Evolutionary conservation across 2,797 vertebrate species (phyloP).

Genomic region (Rhodeus uyekii): DNA sequence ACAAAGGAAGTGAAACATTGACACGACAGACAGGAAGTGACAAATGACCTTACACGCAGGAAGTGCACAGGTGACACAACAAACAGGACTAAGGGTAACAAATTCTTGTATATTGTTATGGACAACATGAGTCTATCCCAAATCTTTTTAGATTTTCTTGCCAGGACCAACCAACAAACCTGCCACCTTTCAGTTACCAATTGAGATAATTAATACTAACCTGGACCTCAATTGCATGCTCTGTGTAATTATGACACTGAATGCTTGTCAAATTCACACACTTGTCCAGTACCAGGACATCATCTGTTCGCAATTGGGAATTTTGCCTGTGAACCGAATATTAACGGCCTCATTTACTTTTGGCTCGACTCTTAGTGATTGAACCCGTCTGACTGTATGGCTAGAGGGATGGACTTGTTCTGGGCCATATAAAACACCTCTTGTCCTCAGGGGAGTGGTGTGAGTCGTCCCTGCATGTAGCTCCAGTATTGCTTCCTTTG

Average conservation of each 20-base stretch:
- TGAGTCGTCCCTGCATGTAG: not conserved
- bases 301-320: not conserved
- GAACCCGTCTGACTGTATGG: not conserved
- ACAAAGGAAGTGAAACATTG: too few species aligned
- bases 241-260: not conserved
- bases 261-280: constrained; percentile 4
- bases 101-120: not conserved
- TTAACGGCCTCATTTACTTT: not conserved
- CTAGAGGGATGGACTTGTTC: not conserved
- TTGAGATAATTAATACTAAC: not conserved
- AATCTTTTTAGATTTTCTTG: not conserved
- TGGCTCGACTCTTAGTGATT: not conserved
- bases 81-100: too few species aligned
- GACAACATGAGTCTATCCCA: not conserved
- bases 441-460: not conserved
- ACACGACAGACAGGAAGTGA: too few species aligned
- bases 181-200: not conserved
- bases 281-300: not conserved
- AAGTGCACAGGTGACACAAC: too few species aligned
- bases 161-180: not conserved
- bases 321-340: constrained; percentile 1
- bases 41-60: too few species aligned
- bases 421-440: not conserved
- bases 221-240: not conserved
- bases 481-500: not conserved